A percentile compares a stretch with the other conserved stretches of the same genome.
Conservation (phyloP, 2,888 invertebrate species). For the Phengaris alcon region DNA sequence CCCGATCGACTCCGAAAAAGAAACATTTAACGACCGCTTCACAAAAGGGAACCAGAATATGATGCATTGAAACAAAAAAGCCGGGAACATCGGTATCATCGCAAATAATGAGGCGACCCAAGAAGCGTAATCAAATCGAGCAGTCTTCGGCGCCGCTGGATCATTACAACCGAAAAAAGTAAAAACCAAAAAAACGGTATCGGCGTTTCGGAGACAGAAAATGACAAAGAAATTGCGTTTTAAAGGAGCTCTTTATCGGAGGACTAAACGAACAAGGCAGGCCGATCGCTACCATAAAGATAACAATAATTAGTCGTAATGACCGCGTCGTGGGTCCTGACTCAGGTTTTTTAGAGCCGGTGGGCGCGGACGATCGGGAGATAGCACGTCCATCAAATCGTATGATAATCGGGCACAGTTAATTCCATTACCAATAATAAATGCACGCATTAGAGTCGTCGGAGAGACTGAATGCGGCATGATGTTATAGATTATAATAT, state of each 20-base stretch:
- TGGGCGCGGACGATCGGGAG: slow-evolving; percentile 70
- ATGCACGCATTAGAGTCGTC: slow-evolving; percentile 78
- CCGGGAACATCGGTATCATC: slow-evolving; percentile 66
- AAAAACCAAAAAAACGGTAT: slow-evolving; percentile 46
- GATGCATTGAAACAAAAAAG: slow-evolving; percentile 49
- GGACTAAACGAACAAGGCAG: slow-evolving; percentile 62
- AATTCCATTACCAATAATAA: slow-evolving; percentile 79
- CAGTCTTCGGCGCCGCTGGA: slow-evolving; percentile 56
- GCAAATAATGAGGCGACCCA: slow-evolving; percentile 69
- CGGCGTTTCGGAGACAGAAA: slow-evolving; percentile 53
- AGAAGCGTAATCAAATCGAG: slow-evolving; percentile 51
- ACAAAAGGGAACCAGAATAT: slow-evolving; percentile 34
- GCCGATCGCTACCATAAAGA: slow-evolving; percentile 75
- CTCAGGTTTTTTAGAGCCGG: slow-evolving; percentile 59
- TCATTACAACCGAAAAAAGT: slow-evolving; percentile 59
- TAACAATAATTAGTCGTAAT: slow-evolving; percentile 78
- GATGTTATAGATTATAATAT: slow-evolving; percentile 77
- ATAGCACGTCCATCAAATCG: slow-evolving; percentile 78
- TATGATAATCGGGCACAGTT: slow-evolving; percentile 78
- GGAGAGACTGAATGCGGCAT: slow-evolving; percentile 71
- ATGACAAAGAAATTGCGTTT: slow-evolving; percentile 66
- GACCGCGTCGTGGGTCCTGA: slow-evolving; percentile 60
- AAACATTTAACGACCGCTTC: slow-evolving; percentile 10
- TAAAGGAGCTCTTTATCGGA: slow-evolving; percentile 62
- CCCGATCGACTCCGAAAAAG: slow-evolving; percentile 20